Conservation (phyloP, 2,113 vertebrate species). For the Orthonyx spaldingii region DNA sequence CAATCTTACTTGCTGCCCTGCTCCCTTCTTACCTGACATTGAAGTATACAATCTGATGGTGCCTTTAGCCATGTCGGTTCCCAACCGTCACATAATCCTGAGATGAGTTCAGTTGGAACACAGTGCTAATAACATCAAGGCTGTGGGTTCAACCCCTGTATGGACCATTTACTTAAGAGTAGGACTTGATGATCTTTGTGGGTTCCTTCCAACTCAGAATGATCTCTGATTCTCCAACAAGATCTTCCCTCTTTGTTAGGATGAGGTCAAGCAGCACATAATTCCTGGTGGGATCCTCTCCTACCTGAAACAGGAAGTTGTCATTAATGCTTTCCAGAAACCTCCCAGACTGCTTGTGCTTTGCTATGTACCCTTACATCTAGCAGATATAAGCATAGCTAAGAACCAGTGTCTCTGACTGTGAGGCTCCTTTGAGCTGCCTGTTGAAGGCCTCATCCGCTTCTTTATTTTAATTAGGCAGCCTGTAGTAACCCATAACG, state of each 20-base stretch:
- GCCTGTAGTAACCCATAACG: not conserved
- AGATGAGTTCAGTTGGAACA: not conserved
- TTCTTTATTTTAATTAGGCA: not conserved
- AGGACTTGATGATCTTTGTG: not conserved
- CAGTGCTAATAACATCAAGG: not conserved
- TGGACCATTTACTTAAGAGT: not conserved
- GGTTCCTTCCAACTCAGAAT: not conserved
- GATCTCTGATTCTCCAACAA: not conserved
- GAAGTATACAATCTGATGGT: not conserved
- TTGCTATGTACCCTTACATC: not conserved
- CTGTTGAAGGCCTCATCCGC: not conserved
- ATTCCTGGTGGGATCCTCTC: not conserved
- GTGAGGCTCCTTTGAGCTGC: not conserved
- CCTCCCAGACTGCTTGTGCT: not conserved
- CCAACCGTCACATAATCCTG: not conserved
- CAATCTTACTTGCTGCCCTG: not conserved
- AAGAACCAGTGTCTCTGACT: not conserved
- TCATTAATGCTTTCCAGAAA: not conserved
- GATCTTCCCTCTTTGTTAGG: not conserved
- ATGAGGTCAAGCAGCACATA: not conserved
- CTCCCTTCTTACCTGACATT: not conserved
- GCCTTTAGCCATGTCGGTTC: not conserved
- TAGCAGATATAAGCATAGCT: not conserved
- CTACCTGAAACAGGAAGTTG: not conserved
- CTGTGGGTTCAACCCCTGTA: not conserved